Evolutionary conservation across 1,140 invertebrate genomes (phyloP), one percentile per base, ranked within the genome.

Genomic region (Atta cephalotes): DNA sequence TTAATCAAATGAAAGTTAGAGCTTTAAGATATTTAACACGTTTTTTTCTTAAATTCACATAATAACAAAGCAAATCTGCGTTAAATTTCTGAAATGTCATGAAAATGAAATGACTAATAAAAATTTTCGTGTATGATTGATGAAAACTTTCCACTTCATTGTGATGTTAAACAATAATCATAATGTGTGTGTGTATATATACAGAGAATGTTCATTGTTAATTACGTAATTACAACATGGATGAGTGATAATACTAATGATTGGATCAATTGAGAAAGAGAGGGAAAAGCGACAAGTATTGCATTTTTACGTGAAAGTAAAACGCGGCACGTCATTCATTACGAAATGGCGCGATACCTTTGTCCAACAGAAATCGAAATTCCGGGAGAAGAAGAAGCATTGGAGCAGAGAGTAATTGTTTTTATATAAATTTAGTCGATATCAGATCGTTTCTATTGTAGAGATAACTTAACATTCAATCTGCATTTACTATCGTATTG

Each of bases 241-340:
- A 74, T 76, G 70, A 84, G 70, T 49, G 80, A 84, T 76, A 62
- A 74, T 21, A 25, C 39, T 84, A 63, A 74, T 74, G 60, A 84
- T 63, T 39, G 28, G 18, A 84, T 62, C 39, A n/a, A 25, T 51
- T 49, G 80, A 35, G 62, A 70, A n/a, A 71, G 39, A 80, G 35
- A 81, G 63, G 39, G 56, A 74, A 51, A 70, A 76, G 18, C 18
- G 56, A 76, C 18, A 14, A 49, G 21, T 35, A 49, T 45, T 12
- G 70, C n/a, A 25, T 60, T 84, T 84, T 84, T 74, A 28, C 31
- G 70, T 84, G 39, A 74, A 84, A 76, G 56, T 76, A 76, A 84
- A 62, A 84, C 4, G 18, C 31, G 14, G 65, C 12, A 45, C 45
- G 78, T 49, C 78, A 39, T 9, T 76, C 14, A 35, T 84, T 84